Percentiles rank a stretch among this genome's conserved stretches.
phyloP scores from a whole-genome alignment of 2,888 invertebrate species.

The Lobophora halterata region DNA sequence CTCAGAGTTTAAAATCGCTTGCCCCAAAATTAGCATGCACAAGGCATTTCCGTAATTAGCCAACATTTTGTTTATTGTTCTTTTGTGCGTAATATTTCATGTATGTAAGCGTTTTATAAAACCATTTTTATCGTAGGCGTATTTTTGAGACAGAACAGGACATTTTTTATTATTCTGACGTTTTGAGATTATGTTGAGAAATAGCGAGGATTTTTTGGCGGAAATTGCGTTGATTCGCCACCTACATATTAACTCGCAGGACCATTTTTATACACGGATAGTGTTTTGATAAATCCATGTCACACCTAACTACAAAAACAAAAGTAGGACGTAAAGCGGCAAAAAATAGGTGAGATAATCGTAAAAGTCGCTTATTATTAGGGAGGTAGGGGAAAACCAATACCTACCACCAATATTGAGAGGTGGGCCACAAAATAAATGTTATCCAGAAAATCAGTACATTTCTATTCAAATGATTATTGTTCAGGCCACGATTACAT shows the following conservation, averaged over 20 bases:
- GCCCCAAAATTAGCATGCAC: slow-evolving; percentile 13
- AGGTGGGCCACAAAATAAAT: slow-evolving; percentile 36
- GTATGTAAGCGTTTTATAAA: slow-evolving; percentile 19
- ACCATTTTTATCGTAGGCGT: slow-evolving; percentile 7
- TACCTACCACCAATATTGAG: slow-evolving; percentile 37
- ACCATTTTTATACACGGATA: too few species aligned
- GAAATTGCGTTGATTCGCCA: too few species aligned
- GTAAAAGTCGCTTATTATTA: slow-evolving; percentile 38
- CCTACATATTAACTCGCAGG: too few species aligned
- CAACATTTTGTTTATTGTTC: slow-evolving; percentile 21
- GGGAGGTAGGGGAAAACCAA: slow-evolving; percentile 32
- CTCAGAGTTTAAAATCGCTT: slow-evolving; percentile 17
- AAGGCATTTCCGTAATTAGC: slow-evolving; percentile 19
- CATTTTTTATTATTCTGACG: slow-evolving; percentile 7
- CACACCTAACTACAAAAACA: slow-evolving; percentile 25
- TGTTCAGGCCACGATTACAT: slow-evolving; percentile 70
- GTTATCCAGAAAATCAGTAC: slow-evolving; percentile 61
- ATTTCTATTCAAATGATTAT: slow-evolving; percentile 79
- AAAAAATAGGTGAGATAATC: slow-evolving; percentile 39
- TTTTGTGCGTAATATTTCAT: slow-evolving; percentile 16
- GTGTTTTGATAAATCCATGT: slow-evolving; percentile 9
- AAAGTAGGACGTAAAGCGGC: slow-evolving; percentile 29
- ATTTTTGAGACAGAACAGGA: slow-evolving; percentile 3
- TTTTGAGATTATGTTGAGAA: too few species aligned
- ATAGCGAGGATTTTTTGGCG: too few species aligned